Evolutionary conservation across 2,113 vertebrate species (phyloP).

Genomic region (Eclectus roratus): DNA sequence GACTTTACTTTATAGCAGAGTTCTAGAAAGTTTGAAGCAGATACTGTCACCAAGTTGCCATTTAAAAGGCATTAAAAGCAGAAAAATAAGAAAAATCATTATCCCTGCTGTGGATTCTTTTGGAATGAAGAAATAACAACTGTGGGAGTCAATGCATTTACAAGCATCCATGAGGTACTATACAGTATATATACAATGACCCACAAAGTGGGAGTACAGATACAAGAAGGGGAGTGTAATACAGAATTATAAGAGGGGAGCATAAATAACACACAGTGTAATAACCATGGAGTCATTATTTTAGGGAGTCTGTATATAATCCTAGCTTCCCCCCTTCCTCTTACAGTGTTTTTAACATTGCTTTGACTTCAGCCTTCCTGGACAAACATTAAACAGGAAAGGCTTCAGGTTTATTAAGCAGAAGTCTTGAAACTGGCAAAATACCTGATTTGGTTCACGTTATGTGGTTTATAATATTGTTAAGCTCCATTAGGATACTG

Average conservation of each 20-base stretch:
- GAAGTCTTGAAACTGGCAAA: constrained; percentile 22
- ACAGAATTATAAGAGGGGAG: not conserved
- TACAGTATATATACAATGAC: not conserved
- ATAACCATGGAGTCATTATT: constrained; percentile 14
- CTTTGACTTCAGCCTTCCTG: constrained; percentile 25
- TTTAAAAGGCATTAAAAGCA: not conserved
- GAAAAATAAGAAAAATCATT: constrained; percentile 34
- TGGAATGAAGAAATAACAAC: not conserved
- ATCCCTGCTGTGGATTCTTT: not conserved
- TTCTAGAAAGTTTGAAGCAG: constrained; percentile 31
- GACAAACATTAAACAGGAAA: not conserved
- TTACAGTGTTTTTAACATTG: not conserved
- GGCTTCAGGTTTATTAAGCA: not conserved
- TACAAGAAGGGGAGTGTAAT: not conserved
- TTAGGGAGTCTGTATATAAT: constrained; percentile 13
- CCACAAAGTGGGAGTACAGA: not conserved
- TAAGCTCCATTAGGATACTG: constrained; percentile 28
- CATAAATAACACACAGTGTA: constrained; percentile 31
- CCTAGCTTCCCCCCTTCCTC: not conserved
- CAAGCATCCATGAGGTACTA: not conserved
- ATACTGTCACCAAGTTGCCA: not conserved
- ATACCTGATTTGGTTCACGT: not conserved
- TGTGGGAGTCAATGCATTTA: constrained; percentile 13
- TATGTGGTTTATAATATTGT: not conserved
- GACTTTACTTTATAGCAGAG: not conserved